Evolutionary conservation across 64 coral and sea anemone species (phyloP).

Genomic region (Montipora capricornis): DNA sequence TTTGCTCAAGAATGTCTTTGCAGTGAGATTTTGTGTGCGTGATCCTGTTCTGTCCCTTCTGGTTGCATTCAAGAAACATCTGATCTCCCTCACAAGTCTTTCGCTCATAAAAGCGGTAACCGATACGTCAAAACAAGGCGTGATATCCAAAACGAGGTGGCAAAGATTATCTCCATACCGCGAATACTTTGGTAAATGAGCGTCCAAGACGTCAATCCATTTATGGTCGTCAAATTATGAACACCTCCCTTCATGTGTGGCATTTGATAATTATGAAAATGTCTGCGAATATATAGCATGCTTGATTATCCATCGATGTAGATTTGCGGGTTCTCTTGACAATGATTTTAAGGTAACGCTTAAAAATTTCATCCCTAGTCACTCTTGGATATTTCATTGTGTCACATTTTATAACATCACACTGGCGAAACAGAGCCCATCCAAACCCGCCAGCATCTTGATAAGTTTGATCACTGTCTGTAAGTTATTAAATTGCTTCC

Average conservation of each 20-base stretch:
- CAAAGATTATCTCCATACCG: slow-evolving; percentile 2
- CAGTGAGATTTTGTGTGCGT: neutral
- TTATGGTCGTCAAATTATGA: neutral
- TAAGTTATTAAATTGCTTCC: neutral
- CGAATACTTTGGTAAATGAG: neutral
- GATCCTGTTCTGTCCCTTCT: too few relatives aligned
- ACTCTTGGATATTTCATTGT: neutral
- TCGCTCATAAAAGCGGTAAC: neutral
- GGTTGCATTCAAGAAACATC: neutral
- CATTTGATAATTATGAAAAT: neutral
- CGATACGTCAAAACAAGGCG: neutral
- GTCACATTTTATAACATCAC: neutral
- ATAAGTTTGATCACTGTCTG: neutral
- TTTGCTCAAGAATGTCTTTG: neutral
- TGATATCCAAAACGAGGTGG: neutral
- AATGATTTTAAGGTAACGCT: too few relatives aligned
- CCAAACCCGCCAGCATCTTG: neutral
- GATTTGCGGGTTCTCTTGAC: too few relatives aligned
- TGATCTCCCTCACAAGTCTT: neutral
- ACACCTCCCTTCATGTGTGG: neutral
- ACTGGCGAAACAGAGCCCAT: neutral
- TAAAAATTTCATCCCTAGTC: too few relatives aligned
- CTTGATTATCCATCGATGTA: too few relatives aligned
- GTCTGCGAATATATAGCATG: neutral
- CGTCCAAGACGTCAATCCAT: neutral